Base-by-base conservation (phyloP, 2,888 invertebrate genomes). In the Julus scanicus region DNA sequence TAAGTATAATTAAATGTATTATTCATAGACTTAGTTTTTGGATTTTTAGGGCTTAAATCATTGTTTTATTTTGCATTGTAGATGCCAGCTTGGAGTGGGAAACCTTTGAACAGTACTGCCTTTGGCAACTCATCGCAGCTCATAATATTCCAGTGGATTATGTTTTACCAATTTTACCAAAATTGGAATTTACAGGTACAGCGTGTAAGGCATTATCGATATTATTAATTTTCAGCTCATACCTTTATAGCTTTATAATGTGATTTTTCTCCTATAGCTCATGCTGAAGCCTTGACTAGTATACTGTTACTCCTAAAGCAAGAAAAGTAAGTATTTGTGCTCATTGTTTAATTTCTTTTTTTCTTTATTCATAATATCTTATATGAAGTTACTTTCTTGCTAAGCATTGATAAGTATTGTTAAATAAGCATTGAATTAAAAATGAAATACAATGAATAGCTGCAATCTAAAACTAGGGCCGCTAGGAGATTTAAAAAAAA, bases 111-210 rank as follows among this genome's bases (percentile, higher is more conserved):
- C 99, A 99, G 92, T 96, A 97, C 92, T 98, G 98, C 92, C 94
- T 99, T 85, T 99, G 99, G 99, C 98, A 99, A 92, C 94, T 99
- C 89, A 94, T 99, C 86, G 95, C 96, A 90, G 98, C 98, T 83
- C 99, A 99, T 92, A 97, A 97, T 92, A 96, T 98, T 91, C 96
- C 97, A 88, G 94, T 98, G n/a, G 97, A 98, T 91, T 95, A 96
- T 91, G 95, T 98, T 90, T 93, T 97, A 91, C 96, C 97, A 63
- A 93, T 96, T 90, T 93, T 96, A 90, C 95, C 95, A n/a, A 96
- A 97, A 90, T 90, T 93, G 29, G 92, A 93, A 89, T 93, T 91
- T 90, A 90, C 91, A 88, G 89, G 93, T 93, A 90, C n/a, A n/a
- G 90, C 91, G 53, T 20, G 48, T 90, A 48, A 17, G 20, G 20